Percentiles rank a stretch among this genome's conserved stretches.
These are phyloP conservation scores for Phaenicophaeus curvirostris DNA, from an alignment of 2,797 vertebrate species.

Conservation along the genomic window DNA sequence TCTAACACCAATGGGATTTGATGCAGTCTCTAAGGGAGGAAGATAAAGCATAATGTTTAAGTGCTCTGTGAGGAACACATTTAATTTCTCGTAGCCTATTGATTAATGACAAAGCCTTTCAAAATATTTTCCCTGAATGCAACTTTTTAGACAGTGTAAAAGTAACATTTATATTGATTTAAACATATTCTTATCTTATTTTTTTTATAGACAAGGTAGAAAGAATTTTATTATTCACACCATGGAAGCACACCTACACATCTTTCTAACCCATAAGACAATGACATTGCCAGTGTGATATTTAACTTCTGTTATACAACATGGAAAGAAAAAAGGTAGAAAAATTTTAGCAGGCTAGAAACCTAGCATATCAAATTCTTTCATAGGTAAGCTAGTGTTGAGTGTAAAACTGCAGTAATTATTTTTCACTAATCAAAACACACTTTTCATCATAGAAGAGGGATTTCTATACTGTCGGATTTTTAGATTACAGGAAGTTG, in stretches of 20 bases:
- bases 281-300: not conserved
- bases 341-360: not conserved
- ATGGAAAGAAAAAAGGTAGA: not conserved
- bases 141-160: not conserved
- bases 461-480: not conserved
- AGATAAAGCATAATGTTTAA: not conserved
- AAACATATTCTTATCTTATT: not conserved
- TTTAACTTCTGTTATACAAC: not conserved
- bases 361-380: not conserved
- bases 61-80: not conserved
- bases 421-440: not conserved
- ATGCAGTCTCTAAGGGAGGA: not conserved
- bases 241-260: not conserved
- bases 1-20: not conserved
- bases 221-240: not conserved
- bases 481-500: not conserved
- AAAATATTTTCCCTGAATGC: not conserved
- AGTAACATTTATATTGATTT: not conserved
- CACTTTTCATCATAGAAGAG: not conserved
- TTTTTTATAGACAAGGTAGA: not conserved
- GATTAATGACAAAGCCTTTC: not conserved
- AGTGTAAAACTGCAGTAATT: not conserved
- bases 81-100: not conserved
- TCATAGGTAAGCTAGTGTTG: not conserved
- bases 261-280: not conserved